Evolutionary conservation across 2,113 vertebrate species (phyloP), one percentile per base, ranked within the genome.

Genomic region (Thymallus thymallus): DNA sequence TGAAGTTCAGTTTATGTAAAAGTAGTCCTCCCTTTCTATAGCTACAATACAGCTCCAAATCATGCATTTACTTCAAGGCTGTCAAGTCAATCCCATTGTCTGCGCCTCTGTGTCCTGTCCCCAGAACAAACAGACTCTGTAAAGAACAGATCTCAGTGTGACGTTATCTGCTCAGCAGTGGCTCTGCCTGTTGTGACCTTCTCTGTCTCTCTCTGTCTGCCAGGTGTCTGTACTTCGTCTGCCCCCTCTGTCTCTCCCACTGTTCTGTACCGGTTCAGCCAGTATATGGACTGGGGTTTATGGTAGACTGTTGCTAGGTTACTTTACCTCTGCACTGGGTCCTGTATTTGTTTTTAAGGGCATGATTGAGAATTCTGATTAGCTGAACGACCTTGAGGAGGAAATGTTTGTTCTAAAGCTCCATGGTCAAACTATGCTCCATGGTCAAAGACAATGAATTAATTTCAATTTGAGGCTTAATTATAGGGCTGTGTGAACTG

Each of bases 251-350:
- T 18, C 62, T 64, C 69, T 79, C 63, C n/a, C 2, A 9, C 76
- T 75, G 62, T 82, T 45, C 23, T 76, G 73, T 77, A 85, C 86
- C 85, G 88, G 87, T 88, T 87, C 84, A 82, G 74, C 69, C 78
- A 76, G 46, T 66, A 18, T 63, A 51, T 41, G 35, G 35, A 10
- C 35, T 10, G 9, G 9, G 35, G 35, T 41, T 12, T 41, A 41
- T 51, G 72, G 74, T 69, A 76, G 69, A 80, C 84, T 75, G 88
- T 91, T 91, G 89, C 90, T 91, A 89, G 87, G 90, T 87, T 90
- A 91, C 90, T 74, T 82, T 69, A 82, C 78, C 81, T 75, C 71
- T 72, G 69, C 74, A 46, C 69, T 65, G 30, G 5, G 1, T 77
- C 81, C 81, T 77, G 81, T 56, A 63, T 71, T 23, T 30, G 1